Evolutionary conservation across 2,113 vertebrate genomes (phyloP).

Genomic region (Diadophis punctatus): DNA sequence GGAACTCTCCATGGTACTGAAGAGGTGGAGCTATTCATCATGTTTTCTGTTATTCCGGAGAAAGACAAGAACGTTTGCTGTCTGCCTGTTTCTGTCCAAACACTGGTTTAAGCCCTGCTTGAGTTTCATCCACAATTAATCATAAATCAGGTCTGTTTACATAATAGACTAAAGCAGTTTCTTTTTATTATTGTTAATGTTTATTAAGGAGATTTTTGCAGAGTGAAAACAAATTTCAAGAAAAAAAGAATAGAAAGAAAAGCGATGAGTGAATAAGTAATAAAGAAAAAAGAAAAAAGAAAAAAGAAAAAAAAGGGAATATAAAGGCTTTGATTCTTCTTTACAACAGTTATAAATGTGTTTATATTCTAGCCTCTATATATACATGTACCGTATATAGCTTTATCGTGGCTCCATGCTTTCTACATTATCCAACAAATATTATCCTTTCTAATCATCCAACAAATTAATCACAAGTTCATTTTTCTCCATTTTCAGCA

Average conservation of each 20-base stretch:
- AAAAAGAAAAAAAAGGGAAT: neutral
- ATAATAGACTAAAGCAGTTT: neutral
- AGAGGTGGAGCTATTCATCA: neutral
- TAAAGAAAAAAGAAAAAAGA: neutral
- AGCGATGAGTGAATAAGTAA: neutral
- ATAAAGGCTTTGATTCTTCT: neutral
- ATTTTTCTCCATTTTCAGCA: neutral
- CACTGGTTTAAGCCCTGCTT: neutral
- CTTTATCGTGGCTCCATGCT: neutral
- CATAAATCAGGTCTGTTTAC: neutral
- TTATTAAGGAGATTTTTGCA: neutral
- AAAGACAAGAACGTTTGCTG: too few relatives aligned
- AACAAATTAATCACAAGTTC: neutral
- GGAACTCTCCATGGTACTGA: slow-evolving; percentile 23
- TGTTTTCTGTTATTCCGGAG: neutral
- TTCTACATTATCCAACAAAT: neutral
- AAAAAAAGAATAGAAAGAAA: neutral
- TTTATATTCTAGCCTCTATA: neutral
- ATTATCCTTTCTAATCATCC: neutral
- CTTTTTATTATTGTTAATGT: neutral
- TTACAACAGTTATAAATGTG: neutral
- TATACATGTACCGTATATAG: neutral
- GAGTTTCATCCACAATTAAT: neutral
- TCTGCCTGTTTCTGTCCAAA: neutral
- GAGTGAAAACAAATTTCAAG: neutral